These are phyloP conservation scores for Melanitta fusca DNA, from an alignment of 2,797 vertebrate genomes.

Conservation along the genomic window DNA sequence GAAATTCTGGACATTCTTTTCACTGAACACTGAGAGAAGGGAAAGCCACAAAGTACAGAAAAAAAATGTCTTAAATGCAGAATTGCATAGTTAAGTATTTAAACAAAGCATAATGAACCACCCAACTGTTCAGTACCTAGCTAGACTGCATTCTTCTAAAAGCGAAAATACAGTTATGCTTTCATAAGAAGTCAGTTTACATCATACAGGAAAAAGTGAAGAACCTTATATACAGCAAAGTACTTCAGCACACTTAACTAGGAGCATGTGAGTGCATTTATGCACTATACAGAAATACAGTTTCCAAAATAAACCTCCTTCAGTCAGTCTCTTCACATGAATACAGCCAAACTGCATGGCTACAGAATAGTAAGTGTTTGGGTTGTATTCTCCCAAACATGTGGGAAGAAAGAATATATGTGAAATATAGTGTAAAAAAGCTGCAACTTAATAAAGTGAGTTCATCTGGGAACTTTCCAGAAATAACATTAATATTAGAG, in stretches of 20 bases:
- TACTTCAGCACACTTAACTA: background rate
- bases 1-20: background rate
- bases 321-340: background rate
- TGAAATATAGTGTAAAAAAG: background rate
- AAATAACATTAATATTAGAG: background rate
- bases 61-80: background rate
- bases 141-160: background rate
- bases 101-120: background rate
- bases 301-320: slow-evolving; percentile 25
- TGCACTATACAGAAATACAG: background rate
- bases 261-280: background rate
- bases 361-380: background rate
- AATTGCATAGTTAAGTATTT: background rate
- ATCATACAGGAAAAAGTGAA: background rate
- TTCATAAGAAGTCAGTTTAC: background rate
- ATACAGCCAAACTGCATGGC: background rate
- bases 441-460: background rate
- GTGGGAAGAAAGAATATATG: background rate
- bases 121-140: background rate
- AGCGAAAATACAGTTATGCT: background rate
- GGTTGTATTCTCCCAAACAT: background rate
- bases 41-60: background rate
- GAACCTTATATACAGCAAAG: background rate
- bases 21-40: background rate
- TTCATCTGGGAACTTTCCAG: background rate